Percentiles rank a stretch among this genome's conserved stretches.
phyloP scores from a whole-genome alignment of 2,113 vertebrate species.

The Cryptomyrus ogoouensis region DNA sequence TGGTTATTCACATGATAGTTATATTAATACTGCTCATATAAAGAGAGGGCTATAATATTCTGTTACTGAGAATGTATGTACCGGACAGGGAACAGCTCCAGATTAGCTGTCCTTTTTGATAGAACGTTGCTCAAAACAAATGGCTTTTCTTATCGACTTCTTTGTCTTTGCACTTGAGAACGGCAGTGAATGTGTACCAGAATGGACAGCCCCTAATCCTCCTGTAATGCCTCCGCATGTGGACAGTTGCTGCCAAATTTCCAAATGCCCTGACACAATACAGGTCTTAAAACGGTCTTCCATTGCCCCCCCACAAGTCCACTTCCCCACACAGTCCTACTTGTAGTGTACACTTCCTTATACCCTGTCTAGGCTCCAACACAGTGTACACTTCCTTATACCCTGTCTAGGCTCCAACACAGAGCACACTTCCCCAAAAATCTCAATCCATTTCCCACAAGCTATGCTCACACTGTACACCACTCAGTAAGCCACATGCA shows the following conservation, averaged over 20 bases:
- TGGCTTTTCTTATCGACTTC: neutral
- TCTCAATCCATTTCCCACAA: neutral
- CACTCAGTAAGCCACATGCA: neutral
- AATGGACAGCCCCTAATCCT: neutral
- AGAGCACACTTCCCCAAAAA: neutral
- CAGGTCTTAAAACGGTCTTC: neutral
- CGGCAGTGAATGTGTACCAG: neutral
- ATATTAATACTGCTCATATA: neutral
- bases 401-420: neutral
- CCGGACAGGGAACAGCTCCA: neutral
- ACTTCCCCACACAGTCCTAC: neutral
- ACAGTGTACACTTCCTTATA: neutral
- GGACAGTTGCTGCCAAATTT: neutral
- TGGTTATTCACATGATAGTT: neutral
- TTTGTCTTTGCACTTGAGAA: neutral
- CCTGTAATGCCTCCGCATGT: neutral
- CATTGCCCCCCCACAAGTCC: neutral
- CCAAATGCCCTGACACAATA: neutral
- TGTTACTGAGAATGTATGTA: slow-evolving; percentile 1
- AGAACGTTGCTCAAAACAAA: neutral
- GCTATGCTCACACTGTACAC: neutral
- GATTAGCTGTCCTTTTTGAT: neutral
- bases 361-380: neutral
- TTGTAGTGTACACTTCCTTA: neutral
- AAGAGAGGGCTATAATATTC: neutral